Conservation (phyloP, 2,797 vertebrate genomes). For the Ciconia nigra region DNA sequence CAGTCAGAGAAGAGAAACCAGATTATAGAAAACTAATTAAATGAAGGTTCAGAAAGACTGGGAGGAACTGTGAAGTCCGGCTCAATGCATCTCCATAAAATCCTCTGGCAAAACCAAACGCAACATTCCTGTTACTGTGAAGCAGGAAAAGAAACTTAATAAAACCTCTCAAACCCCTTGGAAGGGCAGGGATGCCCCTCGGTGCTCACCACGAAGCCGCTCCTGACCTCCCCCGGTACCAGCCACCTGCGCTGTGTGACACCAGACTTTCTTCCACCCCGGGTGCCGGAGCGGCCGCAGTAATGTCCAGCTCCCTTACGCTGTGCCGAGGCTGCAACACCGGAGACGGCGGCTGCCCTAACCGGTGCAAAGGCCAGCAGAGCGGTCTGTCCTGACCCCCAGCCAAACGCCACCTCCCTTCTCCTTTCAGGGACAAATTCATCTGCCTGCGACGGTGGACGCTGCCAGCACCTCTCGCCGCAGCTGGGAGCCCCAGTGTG, state of each 20-base stretch:
- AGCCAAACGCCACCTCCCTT: not conserved
- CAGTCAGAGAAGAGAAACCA: not conserved
- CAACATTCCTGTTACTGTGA: not conserved
- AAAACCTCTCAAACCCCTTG: not conserved
- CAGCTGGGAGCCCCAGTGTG: not conserved
- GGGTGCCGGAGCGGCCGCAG: not conserved
- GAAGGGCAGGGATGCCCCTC: not conserved
- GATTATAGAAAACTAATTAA: not conserved
- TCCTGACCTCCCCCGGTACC: not conserved
- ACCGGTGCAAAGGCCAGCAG: too few species aligned
- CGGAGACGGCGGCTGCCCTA: not conserved
- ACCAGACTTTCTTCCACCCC: not conserved
- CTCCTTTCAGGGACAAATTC: not conserved
- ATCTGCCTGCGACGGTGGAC: rapidly evolving
- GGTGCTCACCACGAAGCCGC: rapidly evolving
- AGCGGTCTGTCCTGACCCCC: too few species aligned
- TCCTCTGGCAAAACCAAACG: not conserved
- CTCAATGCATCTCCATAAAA: not conserved
- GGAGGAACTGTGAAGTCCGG: not conserved
- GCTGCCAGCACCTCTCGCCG: not conserved
- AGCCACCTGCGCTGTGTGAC: rapidly evolving
- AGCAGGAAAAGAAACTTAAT: not conserved
- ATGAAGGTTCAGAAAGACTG: not conserved
- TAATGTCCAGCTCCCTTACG: not conserved
- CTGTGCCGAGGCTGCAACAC: rapidly evolving